Evolutionary conservation across 1,140 invertebrate species (phyloP), one percentile per base, ranked within the genome.

Genomic region (Cyclargus thomasi): DNA sequence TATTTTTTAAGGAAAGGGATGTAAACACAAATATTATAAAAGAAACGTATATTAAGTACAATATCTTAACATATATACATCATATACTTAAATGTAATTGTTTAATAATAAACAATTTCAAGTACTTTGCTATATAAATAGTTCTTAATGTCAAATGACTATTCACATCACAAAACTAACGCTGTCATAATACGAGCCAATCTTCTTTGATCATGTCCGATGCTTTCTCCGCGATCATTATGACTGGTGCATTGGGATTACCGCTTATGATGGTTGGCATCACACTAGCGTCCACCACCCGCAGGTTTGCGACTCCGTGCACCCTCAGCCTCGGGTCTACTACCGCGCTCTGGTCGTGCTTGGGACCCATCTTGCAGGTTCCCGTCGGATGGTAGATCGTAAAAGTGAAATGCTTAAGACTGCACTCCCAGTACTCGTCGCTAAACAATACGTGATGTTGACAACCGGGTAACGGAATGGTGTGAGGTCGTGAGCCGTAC

Each of bases 351-450:
- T 92, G 91, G 81, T 97, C 96, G 53, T 89, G 90, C 55, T 88
- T 92, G 0, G 95, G 94, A 3, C 97, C 97, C 97, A 97, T 97
- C 84, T 96, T 97, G 73, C 95, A 95, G 0, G 96, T 97, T 0
- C 96, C 94, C 0, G 94, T 93, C 0, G 95, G 96, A 92, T 97
- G 96, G 77, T 97, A 97, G 55, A 97, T 96, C 0, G 96, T 96
- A 71, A 96, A 95, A 0, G 96, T 96, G 70, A 96, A 96, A 74
- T 97, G 95, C 64, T 95, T 91, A 4, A 95, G 90, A 64, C 94
- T 93, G 74, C 97, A 97, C 75, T 95, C 95, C 95, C 96, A 97
- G 80, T 97, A 98, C 53, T 95, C 94, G 74, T 97, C 96, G 0
- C 94, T 94, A 80, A 96, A 97, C 4, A 93, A 76, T 0, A 92